Evolutionary conservation across 2,888 invertebrate genomes (phyloP).

Genomic region (Idaea aversata): DNA sequence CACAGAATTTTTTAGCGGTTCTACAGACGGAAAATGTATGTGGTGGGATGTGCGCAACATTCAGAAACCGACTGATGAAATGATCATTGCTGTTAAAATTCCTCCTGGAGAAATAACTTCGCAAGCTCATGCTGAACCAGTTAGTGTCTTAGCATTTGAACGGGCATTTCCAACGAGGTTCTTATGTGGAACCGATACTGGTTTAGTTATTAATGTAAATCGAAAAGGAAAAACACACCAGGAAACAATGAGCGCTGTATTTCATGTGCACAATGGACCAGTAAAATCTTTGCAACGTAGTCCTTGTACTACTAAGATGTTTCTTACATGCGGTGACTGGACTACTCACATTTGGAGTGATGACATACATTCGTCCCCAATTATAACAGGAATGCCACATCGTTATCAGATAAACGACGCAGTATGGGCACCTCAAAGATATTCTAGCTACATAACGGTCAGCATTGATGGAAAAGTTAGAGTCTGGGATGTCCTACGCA

Average conservation of each 20-base stretch:
- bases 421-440: constrained; percentile 55
- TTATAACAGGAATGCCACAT: constrained; percentile 45
- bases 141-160: constrained; percentile 84
- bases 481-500: constrained; percentile 88
- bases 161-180: constrained; percentile 82
- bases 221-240: constrained; percentile 82
- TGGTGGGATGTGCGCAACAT: constrained; percentile 86
- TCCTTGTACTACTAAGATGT: constrained; percentile 83
- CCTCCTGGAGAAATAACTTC: constrained; percentile 65
- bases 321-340: constrained; percentile 84
- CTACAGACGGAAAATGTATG: constrained; percentile 81
- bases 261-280: constrained; percentile 79
- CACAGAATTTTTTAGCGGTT: constrained; percentile 81
- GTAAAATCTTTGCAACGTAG: constrained; percentile 83
- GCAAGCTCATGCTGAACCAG: constrained; percentile 77
- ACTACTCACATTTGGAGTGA: constrained; percentile 84
- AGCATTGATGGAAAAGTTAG: constrained; percentile 84
- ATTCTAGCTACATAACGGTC: constrained; percentile 58
- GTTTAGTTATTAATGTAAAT: constrained; percentile 80
- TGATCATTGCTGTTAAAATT: constrained; percentile 79
- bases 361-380: constrained; percentile 72
- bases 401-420: constrained; percentile 46
- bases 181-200: constrained; percentile 58
- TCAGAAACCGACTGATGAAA: constrained; percentile 75
- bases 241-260: constrained; percentile 80